Conservation (phyloP, 2,113 vertebrate genomes). For the Cairina moschata region DNA sequence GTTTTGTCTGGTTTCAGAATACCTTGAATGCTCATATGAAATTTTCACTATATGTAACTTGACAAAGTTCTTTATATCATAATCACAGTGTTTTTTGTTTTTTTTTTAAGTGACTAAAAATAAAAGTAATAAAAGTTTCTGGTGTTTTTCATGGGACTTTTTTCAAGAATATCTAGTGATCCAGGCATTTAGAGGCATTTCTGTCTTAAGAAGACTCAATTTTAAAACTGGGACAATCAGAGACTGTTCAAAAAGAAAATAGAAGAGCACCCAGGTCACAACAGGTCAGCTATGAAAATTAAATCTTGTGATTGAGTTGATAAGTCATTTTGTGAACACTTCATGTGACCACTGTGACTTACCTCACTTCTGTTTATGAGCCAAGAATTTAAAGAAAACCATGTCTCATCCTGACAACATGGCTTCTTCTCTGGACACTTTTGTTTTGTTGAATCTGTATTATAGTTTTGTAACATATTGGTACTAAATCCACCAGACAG, state of each 20-base stretch:
- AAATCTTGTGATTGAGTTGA: neutral
- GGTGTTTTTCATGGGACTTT: neutral
- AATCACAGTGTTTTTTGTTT: neutral
- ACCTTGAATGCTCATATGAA: neutral
- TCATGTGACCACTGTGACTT: neutral
- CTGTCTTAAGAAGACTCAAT: neutral
- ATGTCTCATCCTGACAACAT: neutral
- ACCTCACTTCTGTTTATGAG: neutral
- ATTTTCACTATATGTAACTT: neutral
- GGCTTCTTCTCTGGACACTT: neutral
- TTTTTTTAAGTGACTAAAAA: neutral
- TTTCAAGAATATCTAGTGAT: neutral
- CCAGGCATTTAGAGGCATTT: neutral
- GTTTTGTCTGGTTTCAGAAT: neutral
- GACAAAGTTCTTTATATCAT: neutral
- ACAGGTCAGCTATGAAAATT: neutral
- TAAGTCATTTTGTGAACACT: neutral
- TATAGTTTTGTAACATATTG: neutral
- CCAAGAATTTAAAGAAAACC: neutral
- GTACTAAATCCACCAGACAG: neutral
- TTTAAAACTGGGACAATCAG: fast-evolving
- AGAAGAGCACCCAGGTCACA: neutral
- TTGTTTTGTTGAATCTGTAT: neutral
- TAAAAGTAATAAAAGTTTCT: neutral
- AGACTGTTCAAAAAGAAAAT: neutral